Base-by-base conservation (phyloP, 2,797 vertebrate species). In the Cyclopterus lumpus region DNA sequence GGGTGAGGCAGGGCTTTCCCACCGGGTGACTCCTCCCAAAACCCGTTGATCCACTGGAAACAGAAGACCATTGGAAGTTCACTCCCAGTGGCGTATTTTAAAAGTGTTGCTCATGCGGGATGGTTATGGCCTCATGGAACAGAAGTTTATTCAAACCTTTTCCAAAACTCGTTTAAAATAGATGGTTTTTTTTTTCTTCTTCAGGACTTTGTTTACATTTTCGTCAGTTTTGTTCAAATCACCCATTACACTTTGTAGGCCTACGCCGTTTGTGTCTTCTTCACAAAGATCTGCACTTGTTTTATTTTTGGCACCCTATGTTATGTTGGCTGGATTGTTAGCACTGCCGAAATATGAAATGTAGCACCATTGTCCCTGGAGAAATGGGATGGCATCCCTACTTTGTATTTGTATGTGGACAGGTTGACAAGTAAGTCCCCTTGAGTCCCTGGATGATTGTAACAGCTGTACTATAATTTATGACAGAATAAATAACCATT, bases 1-100 rank as follows among this genome's bases (percentile, higher is more conserved):
- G 70, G 32, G 63, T 4, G 6, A 64, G 81, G 78, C 86, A 80
- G 75, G 80, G 81, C 88, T 87, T 77, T 86, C 81, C 88, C 87
- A 74, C 72, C 77, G 84, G 67, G 54, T 72, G 82, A 83, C 93
- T 92, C 93, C 93, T 88, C 93, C 93, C 90, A 80, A 57, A 60
- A 51, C 24, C 68, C 34, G 63, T 20, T 32, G 67, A 71, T 72
- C n/a, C 59, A 20, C 49, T 46, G 51, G 32, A n/a, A 71, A 1
- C n/a, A 10, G 8, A 71, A 54, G 16, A 8, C 46, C 55, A 88
- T 81, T 93, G 86, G 87, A 85, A 73, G 86, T 58, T 81, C 36
- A 75, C 58, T 74, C 1, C 28, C 12, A 24, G 11, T 73, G 72
- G 81, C 67, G 54, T 36, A 16, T 83, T 91, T 92, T 54, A 84